Conservation (phyloP, 2,113 vertebrate species). For the Eira barbara region DNA sequence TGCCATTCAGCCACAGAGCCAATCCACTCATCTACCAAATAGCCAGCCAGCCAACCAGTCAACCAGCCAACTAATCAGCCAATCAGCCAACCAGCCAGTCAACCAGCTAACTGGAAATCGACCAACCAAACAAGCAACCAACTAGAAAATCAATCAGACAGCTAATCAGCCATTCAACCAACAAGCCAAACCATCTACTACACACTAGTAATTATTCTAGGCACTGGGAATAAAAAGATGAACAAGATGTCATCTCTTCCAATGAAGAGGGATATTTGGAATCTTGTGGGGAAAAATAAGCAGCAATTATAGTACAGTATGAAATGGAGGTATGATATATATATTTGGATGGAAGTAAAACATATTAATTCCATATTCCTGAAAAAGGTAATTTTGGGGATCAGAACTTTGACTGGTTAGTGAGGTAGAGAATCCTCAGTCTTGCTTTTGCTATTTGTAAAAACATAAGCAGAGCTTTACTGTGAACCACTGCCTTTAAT, state of each 20-base stretch:
- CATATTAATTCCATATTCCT: not conserved
- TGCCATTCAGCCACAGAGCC: not conserved
- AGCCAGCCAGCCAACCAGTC: not conserved
- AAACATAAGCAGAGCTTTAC: not conserved
- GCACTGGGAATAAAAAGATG: not conserved
- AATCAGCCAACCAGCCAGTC: not conserved
- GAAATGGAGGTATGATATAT: not conserved
- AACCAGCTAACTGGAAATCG: not conserved
- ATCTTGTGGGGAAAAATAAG: not conserved
- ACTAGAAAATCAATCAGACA: not conserved
- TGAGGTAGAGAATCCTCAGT: not conserved
- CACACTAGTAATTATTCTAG: not conserved
- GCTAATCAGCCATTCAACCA: not conserved
- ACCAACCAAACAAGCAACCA: not conserved
- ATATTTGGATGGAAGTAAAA: not conserved
- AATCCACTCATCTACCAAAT: not conserved
- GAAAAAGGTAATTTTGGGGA: not conserved
- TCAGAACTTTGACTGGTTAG: not conserved
- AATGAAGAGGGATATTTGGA: not conserved
- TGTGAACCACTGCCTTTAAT: not conserved
- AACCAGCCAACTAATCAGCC: not conserved
- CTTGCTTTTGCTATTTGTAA: not conserved
- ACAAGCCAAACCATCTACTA: not conserved
- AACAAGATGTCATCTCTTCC: not conserved
- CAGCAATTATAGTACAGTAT: not conserved